Conservation (phyloP, 2,113 vertebrate species). For the Etheostoma spectabile region DNA sequence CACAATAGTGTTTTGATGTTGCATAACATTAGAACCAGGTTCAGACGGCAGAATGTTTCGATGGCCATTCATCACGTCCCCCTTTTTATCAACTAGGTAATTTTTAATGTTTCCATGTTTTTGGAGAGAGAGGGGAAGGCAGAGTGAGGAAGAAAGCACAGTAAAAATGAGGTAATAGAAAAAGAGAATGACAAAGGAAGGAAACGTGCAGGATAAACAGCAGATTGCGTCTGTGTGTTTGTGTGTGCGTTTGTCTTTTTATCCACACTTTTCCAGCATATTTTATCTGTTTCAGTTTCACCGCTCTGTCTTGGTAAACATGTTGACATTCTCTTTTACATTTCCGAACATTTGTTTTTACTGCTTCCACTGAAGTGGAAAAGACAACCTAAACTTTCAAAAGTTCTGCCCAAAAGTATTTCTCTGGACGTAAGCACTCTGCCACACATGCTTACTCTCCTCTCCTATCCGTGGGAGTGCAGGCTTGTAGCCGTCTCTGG, state of each 20-base stretch:
- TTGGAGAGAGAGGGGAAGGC: slow-evolving; percentile 9
- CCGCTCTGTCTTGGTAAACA: slow-evolving; percentile 37
- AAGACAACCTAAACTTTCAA: slow-evolving; percentile 32
- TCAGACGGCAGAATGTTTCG: slow-evolving; percentile 38
- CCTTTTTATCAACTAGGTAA: slow-evolving; percentile 40
- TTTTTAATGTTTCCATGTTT: slow-evolving; percentile 43
- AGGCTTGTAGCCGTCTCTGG: slow-evolving; percentile 54
- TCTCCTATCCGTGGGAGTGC: slow-evolving; percentile 55
- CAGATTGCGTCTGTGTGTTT: background rate
- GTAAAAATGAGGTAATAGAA: slow-evolving; percentile 8
- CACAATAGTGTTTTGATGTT: slow-evolving; percentile 53
- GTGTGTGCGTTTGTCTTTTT: slow-evolving; percentile 6
- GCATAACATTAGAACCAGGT: slow-evolving; percentile 56
- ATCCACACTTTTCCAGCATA: background rate
- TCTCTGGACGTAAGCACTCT: slow-evolving; percentile 54
- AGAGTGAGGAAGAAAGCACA: background rate
- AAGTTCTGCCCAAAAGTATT: slow-evolving; percentile 44
- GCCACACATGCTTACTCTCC: slow-evolving; percentile 36
- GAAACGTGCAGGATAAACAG: background rate
- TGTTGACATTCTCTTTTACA: slow-evolving; percentile 23
- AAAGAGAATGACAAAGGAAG: slow-evolving; percentile 15
- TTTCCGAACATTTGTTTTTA: slow-evolving; percentile 25
- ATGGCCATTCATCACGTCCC: slow-evolving; percentile 51
- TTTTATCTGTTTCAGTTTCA: slow-evolving; percentile 18
- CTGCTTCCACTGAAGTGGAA: slow-evolving; percentile 1